Conservation (phyloP, 2,888 invertebrate genomes). For the Diploptera punctata region DNA sequence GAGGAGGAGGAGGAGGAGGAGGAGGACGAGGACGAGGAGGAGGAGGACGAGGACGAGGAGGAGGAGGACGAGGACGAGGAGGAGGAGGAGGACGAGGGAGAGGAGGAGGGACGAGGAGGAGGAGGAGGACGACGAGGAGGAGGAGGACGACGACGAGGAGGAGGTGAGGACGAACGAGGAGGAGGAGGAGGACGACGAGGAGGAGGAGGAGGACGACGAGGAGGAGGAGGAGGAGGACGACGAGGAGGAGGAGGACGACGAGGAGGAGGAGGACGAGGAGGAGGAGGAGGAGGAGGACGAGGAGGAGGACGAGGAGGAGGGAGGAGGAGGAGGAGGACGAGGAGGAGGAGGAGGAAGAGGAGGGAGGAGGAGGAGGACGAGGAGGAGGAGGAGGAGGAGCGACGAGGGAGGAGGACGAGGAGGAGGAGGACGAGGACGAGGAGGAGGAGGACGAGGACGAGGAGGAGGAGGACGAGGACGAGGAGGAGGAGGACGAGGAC, state of each 20-base stretch:
- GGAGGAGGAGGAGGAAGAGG: background rate
- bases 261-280: background rate
- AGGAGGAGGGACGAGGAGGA: too few species aligned
- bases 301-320: background rate
- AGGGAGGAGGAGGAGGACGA: background rate
- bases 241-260: background rate
- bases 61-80: background rate
- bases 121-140: background rate
- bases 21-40: background rate
- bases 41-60: background rate
- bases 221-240: background rate
- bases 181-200: background rate
- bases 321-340: background rate
- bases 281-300: background rate
- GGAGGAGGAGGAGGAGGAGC: background rate
- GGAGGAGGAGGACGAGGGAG: background rate
- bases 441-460: background rate
- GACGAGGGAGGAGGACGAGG: background rate
- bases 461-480: background rate
- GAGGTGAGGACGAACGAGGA: background rate
- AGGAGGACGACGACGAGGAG: background rate
- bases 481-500: background rate
- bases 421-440: background rate
- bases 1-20: background rate
- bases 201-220: background rate